These are phyloP conservation scores for Zalophus californianus DNA, from an alignment of 2,797 vertebrate species.

Conservation along the genomic window DNA sequence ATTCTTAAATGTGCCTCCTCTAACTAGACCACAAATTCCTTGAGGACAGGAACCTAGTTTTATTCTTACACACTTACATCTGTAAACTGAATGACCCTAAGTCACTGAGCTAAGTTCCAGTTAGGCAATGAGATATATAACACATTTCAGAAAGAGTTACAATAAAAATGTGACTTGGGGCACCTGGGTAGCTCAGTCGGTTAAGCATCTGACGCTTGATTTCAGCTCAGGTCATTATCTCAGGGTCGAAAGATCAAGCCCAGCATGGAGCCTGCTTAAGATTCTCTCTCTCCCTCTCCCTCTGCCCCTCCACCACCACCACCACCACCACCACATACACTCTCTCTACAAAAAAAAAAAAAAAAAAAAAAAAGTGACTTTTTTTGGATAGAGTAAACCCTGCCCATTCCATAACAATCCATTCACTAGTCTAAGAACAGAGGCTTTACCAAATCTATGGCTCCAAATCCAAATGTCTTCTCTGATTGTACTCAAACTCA, in stretches of 20 bases:
- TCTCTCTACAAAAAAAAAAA: not conserved
- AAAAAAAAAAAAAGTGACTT: too few relatives aligned
- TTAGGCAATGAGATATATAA: not conserved
- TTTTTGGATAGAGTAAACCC: not conserved
- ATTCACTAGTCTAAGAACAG: slow-evolving; percentile 33
- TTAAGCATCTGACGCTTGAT: not conserved
- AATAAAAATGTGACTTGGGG: slow-evolving; percentile 20
- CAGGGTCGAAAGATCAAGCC: not conserved
- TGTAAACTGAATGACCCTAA: slow-evolving; percentile 41
- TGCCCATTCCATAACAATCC: not conserved
- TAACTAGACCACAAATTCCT: slow-evolving; percentile 62
- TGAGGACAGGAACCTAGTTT: slow-evolving; percentile 48
- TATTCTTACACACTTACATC: slow-evolving; percentile 21
- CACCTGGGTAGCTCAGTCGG: not conserved
- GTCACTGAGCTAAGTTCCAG: slow-evolving; percentile 23
- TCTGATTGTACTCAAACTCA: slow-evolving; percentile 12
- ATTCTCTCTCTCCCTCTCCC: not conserved
- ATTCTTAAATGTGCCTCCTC: slow-evolving; percentile 11
- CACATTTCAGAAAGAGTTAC: slow-evolving; percentile 48
- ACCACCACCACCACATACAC: not conserved
- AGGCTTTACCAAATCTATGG: not conserved
- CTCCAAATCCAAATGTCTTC: not conserved
- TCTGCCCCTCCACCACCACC: not conserved
- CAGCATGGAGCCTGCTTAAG: not conserved
- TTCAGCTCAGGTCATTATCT: not conserved